Evolutionary conservation across 2,113 vertebrate genomes (phyloP), one percentile per base, ranked within the genome.

Genomic region (Myotis davidii): DNA sequence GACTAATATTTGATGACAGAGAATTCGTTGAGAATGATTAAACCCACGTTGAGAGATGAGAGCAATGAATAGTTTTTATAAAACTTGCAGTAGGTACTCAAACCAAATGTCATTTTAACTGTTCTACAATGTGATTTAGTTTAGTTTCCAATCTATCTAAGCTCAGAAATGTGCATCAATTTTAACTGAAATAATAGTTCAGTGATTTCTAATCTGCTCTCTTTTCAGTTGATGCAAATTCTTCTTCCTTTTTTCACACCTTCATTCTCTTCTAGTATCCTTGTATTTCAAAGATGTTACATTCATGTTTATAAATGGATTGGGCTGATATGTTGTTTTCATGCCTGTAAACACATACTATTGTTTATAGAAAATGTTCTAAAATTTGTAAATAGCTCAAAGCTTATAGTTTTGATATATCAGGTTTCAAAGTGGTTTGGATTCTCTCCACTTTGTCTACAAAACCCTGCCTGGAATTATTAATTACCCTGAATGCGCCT

Each of bases 361-460:
- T 77, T 78, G 61, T 81, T 67, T 87, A 54, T 85, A 27, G 59
- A 87, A 91, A 85, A 14, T 48, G 39, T 90, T 92, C 8, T 81
- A 78, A 94, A 92, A 18, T 81, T 87, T 96, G 20, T 77, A 76
- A 95, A 87, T 73, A 34, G 13, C 32, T 94, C 45, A 89, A 37
- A 76, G 13, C 65, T 54, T 78, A 82, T 37, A 78, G 67, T 89
- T 39, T 73, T 89, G 14, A 65, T 72, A 67, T 72, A 91, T 67
- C 52, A 37, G 13, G 65, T 92, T 48, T 42, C 45, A 70, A 69
- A 69, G 39, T 84, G 9, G 9, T 79, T 29, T 59, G 34, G 21
- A 11, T 48, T 91, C 14, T 74, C 61, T 96, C 56, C 16, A 65
- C 67, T 73, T 56, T 79, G 70, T 27, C 11, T 87, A 37, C 7